Conservation (phyloP, 2,888 invertebrate genomes). For the Drepana falcataria region DNA sequence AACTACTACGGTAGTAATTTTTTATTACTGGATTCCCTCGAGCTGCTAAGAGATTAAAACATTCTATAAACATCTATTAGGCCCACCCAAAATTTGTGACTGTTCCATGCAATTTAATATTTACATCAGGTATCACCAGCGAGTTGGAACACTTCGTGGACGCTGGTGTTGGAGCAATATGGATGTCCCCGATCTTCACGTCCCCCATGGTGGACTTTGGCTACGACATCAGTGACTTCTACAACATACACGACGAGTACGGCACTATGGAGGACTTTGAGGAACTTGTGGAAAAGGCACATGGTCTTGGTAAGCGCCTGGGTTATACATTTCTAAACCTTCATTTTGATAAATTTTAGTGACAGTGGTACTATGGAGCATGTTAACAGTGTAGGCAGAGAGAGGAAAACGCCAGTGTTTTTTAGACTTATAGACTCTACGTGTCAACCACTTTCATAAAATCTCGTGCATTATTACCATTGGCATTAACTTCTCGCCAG, state of each 20-base stretch:
- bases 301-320: slow-evolving; percentile 51
- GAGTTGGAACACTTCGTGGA: slow-evolving; percentile 80
- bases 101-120: no score
- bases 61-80: not conserved
- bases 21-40: not conserved
- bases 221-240: slow-evolving; percentile 88
- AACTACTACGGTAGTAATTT: not conserved
- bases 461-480: not conserved
- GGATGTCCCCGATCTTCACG: slow-evolving; percentile 88
- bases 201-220: slow-evolving; percentile 91
- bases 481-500: slow-evolving; percentile 13
- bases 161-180: slow-evolving; percentile 83
- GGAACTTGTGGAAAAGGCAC: slow-evolving; percentile 69
- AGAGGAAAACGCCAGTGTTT: no score
- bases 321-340: no score
- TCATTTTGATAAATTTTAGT: no score
- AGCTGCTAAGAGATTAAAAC: not conserved
- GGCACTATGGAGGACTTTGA: slow-evolving; percentile 85
- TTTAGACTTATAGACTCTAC: no score
- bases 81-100: no score
- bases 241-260: slow-evolving; percentile 82
- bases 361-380: no score
- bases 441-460: no score
- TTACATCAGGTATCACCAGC: slow-evolving; percentile 64
- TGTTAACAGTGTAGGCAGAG: no score